These are phyloP conservation scores for Bombus polaris DNA, from an alignment of 1,140 invertebrate genomes.

Conservation along the genomic window DNA sequence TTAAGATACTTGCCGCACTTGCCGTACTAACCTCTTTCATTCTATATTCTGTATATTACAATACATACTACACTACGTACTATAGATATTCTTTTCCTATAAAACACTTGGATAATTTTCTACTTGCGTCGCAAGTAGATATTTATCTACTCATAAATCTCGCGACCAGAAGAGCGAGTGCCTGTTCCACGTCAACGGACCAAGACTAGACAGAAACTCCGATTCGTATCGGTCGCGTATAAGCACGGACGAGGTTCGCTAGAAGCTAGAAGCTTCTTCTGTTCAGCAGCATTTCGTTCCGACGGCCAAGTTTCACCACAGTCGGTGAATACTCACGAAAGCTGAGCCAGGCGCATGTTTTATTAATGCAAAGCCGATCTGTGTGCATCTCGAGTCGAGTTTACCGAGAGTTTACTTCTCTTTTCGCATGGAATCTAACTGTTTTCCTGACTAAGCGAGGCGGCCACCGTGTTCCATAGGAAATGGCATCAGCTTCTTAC, in stretches of 20 bases:
- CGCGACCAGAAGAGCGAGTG: no score
- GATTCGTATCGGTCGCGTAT: not conserved
- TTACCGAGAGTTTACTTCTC: slow-evolving; percentile 40
- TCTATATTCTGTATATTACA: no score
- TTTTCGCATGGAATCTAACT: slow-evolving; percentile 72
- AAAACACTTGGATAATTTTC: no score
- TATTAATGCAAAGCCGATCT: slow-evolving; percentile 75
- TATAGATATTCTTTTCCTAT: no score
- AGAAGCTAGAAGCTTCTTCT: not conserved
- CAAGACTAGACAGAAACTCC: not conserved
- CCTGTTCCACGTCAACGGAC: no score
- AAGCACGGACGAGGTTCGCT: not conserved
- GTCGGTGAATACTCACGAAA: slow-evolving; percentile 38
- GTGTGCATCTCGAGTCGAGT: slow-evolving; percentile 64
- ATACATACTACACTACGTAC: no score
- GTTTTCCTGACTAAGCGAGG: slow-evolving; percentile 67
- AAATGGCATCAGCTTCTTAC: slow-evolving; percentile 6
- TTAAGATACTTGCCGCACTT: no score
- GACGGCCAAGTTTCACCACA: slow-evolving; percentile 13
- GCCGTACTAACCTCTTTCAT: no score
- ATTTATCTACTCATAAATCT: no score
- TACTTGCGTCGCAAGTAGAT: no score
- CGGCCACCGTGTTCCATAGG: not conserved
- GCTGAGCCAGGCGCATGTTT: slow-evolving; percentile 63
- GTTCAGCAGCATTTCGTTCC: not conserved